phyloP scores from a whole-genome alignment of 2,113 vertebrate species.

The Mixornis gularis region DNA sequence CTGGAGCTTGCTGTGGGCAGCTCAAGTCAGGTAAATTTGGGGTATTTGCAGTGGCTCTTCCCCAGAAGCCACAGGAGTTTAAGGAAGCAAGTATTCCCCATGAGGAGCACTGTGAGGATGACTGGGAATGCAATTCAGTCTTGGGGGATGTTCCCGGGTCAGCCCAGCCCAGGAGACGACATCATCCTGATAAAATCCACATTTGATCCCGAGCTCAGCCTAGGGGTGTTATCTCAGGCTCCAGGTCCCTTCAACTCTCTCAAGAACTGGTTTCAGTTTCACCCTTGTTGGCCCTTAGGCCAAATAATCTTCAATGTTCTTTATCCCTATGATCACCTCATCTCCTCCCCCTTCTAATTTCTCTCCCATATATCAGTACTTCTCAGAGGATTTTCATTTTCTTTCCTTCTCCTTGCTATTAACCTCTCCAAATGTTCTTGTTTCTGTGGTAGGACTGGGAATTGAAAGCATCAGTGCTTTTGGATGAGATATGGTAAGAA shows the following conservation, averaged over 20 bases:
- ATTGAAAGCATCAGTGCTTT: background rate
- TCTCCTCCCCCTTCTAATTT: constrained; percentile 5
- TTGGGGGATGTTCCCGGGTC: fast-evolving
- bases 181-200: background rate
- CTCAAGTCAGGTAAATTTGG: too few species aligned
- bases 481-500: background rate
- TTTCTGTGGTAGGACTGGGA: background rate
- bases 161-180: background rate
- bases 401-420: background rate
- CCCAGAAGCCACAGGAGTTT: background rate
- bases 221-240: background rate
- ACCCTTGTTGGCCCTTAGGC: background rate
- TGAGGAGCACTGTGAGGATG: fast-evolving
- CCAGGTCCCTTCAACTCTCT: background rate
- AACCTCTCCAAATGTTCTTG: background rate
- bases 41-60: background rate
- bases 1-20: background rate
- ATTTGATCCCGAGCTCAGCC: background rate
- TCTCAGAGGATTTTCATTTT: background rate
- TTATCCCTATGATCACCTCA: background rate
- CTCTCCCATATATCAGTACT: background rate
- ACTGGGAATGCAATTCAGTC: background rate
- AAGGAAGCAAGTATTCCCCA: background rate
- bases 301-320: background rate
- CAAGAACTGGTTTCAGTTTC: background rate